Base-by-base conservation (phyloP, 2,797 vertebrate species). In the Gymnocypris eckloni region DNA sequence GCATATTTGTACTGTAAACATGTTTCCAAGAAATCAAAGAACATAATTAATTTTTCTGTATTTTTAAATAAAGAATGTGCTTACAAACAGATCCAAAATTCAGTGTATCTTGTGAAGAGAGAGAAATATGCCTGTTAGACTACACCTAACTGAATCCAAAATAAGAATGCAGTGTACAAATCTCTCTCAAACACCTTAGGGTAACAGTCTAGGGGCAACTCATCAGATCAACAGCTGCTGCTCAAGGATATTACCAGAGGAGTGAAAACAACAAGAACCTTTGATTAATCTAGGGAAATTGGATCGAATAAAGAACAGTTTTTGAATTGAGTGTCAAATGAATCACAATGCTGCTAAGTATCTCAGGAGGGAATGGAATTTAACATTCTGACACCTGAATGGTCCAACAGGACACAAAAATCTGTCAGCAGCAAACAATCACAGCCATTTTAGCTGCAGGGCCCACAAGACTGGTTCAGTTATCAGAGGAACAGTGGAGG, bases 201-300 rank as follows among this genome's bases (percentile, higher is more conserved):
- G 86, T 86, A 86, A 86, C 85, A 88, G 83, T 89, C 72, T 86
- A 54, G 66, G 78, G 81, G 76, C 70, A 80, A n/a, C 70, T 79
- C 18, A 82, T 88, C 43, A 81, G 84, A 88, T 87, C 86, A 88
- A 81, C 86, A 90, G 86, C 86, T 89, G 87, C 86, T 79, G 69
- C 84, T 72, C 79, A 81, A 59, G 78, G 81, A 86, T 87, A 82
- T 88, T 86, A 84, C 78, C 86, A 67, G 59, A 79, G 81, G 69
- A 82, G 22, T 54, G 78, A 84, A 86, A 87, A 85, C 87, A 87
- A 64, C 67, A 83, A 87, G 67, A 39, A 48, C 76, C 71, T 81
- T 69, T 84, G 61, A 79, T 70, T 84, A 84, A 84, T 84, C 48
- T 56, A 41, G 37, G 75, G 83, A 84, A 84, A 79, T 84, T 2